Evolutionary conservation across 2,797 vertebrate genomes (phyloP).

Genomic region (Pagetopsis macropterus): DNA sequence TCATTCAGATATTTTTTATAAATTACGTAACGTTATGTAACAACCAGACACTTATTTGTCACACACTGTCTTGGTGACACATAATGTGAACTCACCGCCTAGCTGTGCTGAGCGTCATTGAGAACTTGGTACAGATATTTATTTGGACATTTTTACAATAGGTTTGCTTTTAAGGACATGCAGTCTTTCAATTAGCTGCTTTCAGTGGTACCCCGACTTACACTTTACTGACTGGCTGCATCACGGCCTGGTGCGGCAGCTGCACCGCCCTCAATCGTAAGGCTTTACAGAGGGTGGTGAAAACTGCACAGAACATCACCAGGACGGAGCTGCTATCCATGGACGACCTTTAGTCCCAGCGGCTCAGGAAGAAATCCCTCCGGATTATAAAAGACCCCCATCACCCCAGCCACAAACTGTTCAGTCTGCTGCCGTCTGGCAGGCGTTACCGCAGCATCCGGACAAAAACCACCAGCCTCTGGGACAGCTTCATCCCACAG

Average conservation of each 20-base stretch:
- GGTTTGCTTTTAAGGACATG: not conserved
- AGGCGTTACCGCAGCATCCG: no score
- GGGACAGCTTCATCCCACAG: no score
- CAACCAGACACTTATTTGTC: not conserved
- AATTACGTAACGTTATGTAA: slow-evolving; percentile 9
- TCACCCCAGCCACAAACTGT: no score
- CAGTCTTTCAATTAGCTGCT: not conserved
- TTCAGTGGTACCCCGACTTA: not conserved
- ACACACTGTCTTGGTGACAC: slow-evolving; percentile 3
- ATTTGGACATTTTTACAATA: slow-evolving; percentile 8
- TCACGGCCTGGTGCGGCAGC: not conserved
- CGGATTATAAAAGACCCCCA: no score
- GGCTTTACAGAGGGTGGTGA: no score
- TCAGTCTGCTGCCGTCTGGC: no score
- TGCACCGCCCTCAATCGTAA: no score
- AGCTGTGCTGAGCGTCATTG: not conserved
- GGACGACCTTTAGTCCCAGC: no score
- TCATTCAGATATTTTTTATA: not conserved
- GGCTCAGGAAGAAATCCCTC: no score
- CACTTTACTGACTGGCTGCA: slow-evolving; percentile 17
- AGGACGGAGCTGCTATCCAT: no score
- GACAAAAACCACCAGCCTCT: no score
- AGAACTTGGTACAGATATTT: not conserved
- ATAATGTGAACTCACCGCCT: not conserved
- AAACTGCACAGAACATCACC: no score